Conservation (phyloP, 1,140 invertebrate genomes). For the Aphaenogaster rudis region DNA sequence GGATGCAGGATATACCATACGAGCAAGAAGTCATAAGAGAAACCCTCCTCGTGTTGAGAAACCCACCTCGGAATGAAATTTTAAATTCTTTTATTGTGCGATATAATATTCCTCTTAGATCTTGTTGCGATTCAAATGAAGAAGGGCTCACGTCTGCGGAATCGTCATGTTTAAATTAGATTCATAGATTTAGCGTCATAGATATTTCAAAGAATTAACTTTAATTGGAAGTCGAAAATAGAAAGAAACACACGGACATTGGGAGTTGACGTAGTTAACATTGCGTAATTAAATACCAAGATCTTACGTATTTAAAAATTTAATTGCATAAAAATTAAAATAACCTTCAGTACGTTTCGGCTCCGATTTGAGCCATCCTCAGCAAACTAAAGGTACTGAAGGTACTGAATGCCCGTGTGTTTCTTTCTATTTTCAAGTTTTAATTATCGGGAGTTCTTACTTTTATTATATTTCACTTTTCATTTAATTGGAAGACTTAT, state of each 20-base stretch:
- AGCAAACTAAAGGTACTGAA: too few relatives aligned
- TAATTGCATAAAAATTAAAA: too few relatives aligned
- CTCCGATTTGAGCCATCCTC: too few relatives aligned
- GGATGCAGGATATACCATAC: constrained; percentile 45
- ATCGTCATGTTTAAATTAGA: neutral
- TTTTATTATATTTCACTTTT: too few relatives aligned
- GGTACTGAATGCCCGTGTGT: too few relatives aligned
- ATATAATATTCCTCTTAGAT: neutral
- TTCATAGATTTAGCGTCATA: neutral
- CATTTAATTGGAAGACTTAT: neutral
- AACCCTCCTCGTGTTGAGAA: neutral
- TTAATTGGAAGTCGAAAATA: neutral
- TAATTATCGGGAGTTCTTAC: too few relatives aligned
- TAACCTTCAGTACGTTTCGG: too few relatives aligned
- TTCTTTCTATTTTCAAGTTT: too few relatives aligned
- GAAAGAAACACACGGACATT: too few relatives aligned
- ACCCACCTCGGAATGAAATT: constrained; percentile 5
- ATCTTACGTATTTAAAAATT: too few relatives aligned
- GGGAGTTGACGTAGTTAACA: too few relatives aligned
- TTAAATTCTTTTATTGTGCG: neutral
- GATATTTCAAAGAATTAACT: neutral
- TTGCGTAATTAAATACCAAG: too few relatives aligned
- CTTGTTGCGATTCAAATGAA: neutral
- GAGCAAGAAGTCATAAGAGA: neutral
- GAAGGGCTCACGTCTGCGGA: neutral